Base-by-base conservation (phyloP, 2,113 vertebrate species). In the Leuciscus idus region DNA sequence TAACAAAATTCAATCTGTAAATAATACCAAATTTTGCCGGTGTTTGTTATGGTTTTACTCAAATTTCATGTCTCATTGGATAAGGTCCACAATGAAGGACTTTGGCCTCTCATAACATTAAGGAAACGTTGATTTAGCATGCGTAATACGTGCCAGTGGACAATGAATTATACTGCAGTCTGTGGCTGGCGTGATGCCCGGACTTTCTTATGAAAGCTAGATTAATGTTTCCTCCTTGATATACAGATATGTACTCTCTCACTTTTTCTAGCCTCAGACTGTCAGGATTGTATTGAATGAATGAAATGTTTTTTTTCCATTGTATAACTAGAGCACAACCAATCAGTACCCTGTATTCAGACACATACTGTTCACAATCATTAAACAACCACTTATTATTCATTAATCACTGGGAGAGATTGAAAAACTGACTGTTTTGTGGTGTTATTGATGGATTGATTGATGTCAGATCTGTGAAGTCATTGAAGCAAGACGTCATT, bases 401-500 rank as follows among this genome's bases (percentile, higher is more conserved):
- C 75, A 81, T 88, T 86, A 84, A 84, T 70, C 36, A 55, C 17
- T 4, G n/a, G 33, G 13, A 70, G 36, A 84, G 23, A 81, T 15
- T 50, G 26, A 84, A 78, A 57, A 87, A 36, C 36, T 10, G 52
- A 83, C 81, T 83, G 23, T 83, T 78, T 55, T 84, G 78, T 81
- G 43, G 23, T 59, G 66, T 59, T 86, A 81, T 81, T 50, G 57
- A 82, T 86, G 33, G 68, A 86, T 75, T 62, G 68, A 81, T 86
- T 50, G 55, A 82, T 52, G 74, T 10, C 48, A 30, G 74, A 52
- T 76, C 81, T 57, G 74, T 79, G 13, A 61, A 76, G 79, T 76
- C 26, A 46, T 57, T 72, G 85, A 87, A 68, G 52, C 33, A 48
- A 74, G 87, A 86, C 39, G 33, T 86, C 75, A 85, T 61, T 84